Evolutionary conservation across 2,113 vertebrate genomes (phyloP).

Genomic region (Pterocles gutturalis): DNA sequence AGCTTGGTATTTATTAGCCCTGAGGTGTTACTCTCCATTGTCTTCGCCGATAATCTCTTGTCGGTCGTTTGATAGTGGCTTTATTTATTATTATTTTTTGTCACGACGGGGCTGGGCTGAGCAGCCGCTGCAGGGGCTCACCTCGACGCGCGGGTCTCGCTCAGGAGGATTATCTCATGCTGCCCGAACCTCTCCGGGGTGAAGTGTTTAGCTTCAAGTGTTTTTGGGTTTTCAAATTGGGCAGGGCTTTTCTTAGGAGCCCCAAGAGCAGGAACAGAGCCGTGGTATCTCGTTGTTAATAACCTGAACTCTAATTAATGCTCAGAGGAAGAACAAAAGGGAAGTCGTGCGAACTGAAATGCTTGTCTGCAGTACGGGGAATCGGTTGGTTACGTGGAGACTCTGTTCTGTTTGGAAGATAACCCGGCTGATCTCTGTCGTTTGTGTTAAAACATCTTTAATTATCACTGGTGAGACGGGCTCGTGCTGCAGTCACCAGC

Average conservation of each 20-base stretch:
- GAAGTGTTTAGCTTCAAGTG: neutral
- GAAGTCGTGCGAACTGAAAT: neutral
- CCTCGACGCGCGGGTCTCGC: neutral
- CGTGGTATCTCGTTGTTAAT: neutral
- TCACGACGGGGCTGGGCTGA: neutral
- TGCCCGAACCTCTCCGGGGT: neutral
- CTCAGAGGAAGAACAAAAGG: neutral
- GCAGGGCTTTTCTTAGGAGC: neutral
- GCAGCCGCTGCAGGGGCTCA: neutral
- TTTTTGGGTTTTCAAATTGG: fast-evolving
- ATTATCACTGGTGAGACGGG: neutral
- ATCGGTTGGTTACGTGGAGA: neutral
- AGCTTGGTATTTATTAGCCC: neutral
- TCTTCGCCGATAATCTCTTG: neutral
- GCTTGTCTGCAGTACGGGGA: neutral
- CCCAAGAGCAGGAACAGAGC: neutral
- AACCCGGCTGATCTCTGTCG: neutral
- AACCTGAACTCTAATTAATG: neutral
- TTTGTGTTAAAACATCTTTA: neutral
- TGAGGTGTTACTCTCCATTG: neutral
- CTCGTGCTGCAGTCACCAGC: neutral
- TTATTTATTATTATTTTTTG: neutral
- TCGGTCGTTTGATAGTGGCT: neutral
- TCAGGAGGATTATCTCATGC: neutral
- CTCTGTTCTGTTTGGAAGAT: neutral